Evolutionary conservation across 1,140 invertebrate species (phyloP).

Genomic region (Ganaspis sp.): DNA sequence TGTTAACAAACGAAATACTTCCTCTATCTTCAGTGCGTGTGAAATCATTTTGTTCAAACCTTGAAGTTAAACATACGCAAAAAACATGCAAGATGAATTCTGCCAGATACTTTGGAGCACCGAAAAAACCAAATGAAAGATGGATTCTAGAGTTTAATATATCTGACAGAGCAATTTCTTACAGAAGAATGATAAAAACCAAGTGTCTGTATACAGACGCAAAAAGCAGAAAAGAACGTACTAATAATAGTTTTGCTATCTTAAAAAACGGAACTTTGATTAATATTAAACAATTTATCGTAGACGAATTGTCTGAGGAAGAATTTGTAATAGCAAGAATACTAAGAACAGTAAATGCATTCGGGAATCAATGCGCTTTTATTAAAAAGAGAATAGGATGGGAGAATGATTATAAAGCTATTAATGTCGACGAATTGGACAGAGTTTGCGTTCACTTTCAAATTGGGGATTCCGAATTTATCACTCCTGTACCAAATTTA

Average conservation of each 20-base stretch:
- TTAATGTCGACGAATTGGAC: background rate
- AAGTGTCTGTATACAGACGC: slow-evolving; percentile 10
- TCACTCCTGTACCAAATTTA: background rate
- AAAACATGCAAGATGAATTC: background rate
- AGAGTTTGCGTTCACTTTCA: background rate
- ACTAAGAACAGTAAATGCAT: background rate
- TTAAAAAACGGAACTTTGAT: background rate
- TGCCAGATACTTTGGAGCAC: slow-evolving; percentile 17
- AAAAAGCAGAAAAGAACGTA: slow-evolving; percentile 11
- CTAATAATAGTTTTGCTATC: slow-evolving; percentile 25
- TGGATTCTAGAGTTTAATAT: slow-evolving; percentile 20
- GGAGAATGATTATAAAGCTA: background rate
- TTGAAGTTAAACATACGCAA: background rate
- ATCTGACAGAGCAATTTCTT: background rate
- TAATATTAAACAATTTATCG: slow-evolving; percentile 15
- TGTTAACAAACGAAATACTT: background rate
- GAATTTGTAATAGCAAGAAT: background rate
- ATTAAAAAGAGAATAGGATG: too few species aligned
- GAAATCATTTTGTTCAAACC: background rate
- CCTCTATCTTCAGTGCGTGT: background rate
- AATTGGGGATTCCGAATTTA: background rate
- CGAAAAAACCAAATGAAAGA: background rate
- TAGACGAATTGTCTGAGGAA: background rate
- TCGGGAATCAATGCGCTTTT: too few species aligned
- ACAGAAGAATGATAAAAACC: slow-evolving; percentile 26